These are phyloP conservation scores for Hydra vulgaris DNA, from an alignment of 30 jellyfish, hydroid and myxozoan species.

Conservation along the genomic window DNA sequence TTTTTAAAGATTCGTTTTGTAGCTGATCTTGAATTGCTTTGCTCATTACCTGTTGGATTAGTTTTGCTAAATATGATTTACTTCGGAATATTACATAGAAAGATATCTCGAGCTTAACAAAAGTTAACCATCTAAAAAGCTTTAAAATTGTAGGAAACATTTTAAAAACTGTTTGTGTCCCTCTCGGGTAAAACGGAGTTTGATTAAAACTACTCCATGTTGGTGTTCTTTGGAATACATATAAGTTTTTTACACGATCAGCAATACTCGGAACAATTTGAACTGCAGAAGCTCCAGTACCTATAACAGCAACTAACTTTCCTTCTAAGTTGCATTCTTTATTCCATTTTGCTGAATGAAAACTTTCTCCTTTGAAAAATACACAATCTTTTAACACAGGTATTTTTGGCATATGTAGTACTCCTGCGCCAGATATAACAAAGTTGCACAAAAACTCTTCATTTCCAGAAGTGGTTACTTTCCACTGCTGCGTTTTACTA, in stretches of 20 bases:
- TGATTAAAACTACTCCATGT: not conserved
- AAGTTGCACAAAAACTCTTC: not conserved
- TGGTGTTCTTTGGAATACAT: constrained; percentile 3
- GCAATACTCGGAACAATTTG: constrained; percentile 3
- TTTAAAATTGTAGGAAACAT: not conserved
- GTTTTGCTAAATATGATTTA: not conserved
- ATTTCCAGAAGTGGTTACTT: not conserved
- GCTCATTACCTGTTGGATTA: not conserved
- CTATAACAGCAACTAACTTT: not conserved
- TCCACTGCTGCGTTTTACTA: not conserved
- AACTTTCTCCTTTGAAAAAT: not conserved
- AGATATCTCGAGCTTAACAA: not conserved
- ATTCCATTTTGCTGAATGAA: constrained; percentile 3
- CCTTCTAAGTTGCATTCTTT: not conserved
- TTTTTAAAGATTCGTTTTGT: not conserved
- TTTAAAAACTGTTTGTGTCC: too few species aligned
- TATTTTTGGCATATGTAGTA: not conserved
- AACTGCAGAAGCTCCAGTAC: constrained; percentile 1
- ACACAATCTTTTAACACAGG: not conserved
- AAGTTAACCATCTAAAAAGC: not conserved
- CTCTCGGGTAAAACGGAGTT: not conserved
- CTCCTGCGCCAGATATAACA: not conserved
- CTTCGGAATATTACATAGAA: not conserved
- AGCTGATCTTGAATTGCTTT: not conserved
- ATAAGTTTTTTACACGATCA: not conserved